phyloP scores from a whole-genome alignment of 2,113 vertebrate species.

The Antechinus flavipes region DNA sequence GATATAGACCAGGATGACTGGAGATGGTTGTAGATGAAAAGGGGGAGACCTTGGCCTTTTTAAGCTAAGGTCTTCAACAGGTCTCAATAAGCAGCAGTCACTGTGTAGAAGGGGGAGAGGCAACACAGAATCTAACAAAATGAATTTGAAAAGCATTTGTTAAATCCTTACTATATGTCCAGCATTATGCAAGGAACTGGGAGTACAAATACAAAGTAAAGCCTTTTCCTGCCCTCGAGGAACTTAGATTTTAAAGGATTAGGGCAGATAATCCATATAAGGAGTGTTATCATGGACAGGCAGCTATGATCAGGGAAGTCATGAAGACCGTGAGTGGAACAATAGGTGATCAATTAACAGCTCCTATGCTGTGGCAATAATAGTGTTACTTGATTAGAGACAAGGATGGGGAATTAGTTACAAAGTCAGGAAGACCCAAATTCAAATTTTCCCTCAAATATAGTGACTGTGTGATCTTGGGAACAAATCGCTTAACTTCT shows the following conservation, averaged over 20 bases:
- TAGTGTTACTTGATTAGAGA: background rate
- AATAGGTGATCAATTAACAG: background rate
- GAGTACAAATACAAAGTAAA: background rate
- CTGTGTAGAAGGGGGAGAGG: background rate
- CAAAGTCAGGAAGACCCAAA: background rate
- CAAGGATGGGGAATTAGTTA: background rate
- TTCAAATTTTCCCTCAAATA: background rate
- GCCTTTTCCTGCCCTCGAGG: background rate
- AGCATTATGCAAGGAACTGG: background rate
- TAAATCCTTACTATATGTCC: background rate
- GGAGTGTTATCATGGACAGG: background rate
- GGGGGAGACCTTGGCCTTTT: no score
- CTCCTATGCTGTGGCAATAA: background rate
- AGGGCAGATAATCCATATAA: background rate
- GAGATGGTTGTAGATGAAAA: no score
- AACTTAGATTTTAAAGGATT: background rate
- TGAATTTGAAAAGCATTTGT: background rate
- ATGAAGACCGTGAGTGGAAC: background rate
- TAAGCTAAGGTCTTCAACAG: no score
- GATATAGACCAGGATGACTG: no score
- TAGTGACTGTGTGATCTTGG: background rate
- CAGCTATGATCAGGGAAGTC: background rate
- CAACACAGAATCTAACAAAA: background rate
- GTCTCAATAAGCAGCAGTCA: background rate
- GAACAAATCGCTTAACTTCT: background rate